Percentiles rank a stretch among this genome's conserved stretches.
These are phyloP conservation scores for Gerris lacustris DNA, from an alignment of 2,888 invertebrate genomes.

Conservation along the genomic window DNA sequence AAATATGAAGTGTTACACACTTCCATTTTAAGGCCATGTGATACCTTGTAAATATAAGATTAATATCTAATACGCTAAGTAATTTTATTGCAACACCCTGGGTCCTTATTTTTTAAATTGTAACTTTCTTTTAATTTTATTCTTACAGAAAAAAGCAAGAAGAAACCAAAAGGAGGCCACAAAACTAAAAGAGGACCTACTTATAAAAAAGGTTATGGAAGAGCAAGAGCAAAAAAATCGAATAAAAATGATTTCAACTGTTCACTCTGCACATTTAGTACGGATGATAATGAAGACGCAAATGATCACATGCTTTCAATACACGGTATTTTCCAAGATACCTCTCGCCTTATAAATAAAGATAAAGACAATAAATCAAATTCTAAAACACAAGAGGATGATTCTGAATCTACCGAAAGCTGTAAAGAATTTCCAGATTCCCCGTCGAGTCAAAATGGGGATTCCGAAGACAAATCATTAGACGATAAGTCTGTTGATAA, in stretches of 20 bases:
- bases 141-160: not conserved
- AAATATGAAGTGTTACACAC: too few relatives aligned
- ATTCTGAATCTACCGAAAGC: not conserved
- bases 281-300: not conserved
- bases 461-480: not conserved
- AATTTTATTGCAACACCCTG: too few relatives aligned
- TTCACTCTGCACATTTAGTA: not conserved
- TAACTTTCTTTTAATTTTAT: not conserved
- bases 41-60: too few relatives aligned
- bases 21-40: too few relatives aligned
- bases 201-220: not conserved
- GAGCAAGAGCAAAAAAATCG: too few relatives aligned
- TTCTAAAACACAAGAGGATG: not conserved
- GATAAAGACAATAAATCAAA: not conserved
- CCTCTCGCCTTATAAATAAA: not conserved
- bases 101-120: too few relatives aligned
- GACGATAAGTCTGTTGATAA: not conserved
- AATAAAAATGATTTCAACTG: not conserved
- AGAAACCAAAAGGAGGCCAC: not conserved
- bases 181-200: not conserved
- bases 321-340: not conserved
- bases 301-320: not conserved
- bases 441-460: not conserved
- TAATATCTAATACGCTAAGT: too few relatives aligned
- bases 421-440: not conserved